Evolutionary conservation across 2,797 vertebrate species (phyloP), one percentile per base, ranked within the genome.

Genomic region (Sparus aurata): DNA sequence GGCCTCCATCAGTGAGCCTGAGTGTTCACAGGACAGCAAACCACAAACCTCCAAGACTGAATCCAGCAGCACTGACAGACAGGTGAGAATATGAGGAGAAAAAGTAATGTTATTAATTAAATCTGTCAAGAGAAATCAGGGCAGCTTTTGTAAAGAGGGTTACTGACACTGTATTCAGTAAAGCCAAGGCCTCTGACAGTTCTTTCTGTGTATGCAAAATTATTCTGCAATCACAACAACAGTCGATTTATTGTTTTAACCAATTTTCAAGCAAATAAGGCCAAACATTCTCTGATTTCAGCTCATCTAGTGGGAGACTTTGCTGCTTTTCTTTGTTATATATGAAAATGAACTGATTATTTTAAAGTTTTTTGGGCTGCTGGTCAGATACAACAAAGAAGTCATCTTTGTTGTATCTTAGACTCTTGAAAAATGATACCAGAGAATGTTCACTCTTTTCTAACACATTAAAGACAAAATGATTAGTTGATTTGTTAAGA

Each of bases 11-110:
- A 27, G 22, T 25, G 60, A 59, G 52, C 20, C 66, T 0, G 65
- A 55, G 46, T 57, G 77, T 49, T 68, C 59, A 23, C 71, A 47
- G 66, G 0, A 16, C 22, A 22, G 6, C 9, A 64, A 10, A 70
- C 61, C 10, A 4, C 69, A 62, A 1, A 25, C 43, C 11, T 20
- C 67, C 1, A 69, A 59, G 60, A 59, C 54, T 18, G 49, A 38
- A 47, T 3, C 25, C 16, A 67, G 41, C 20, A 76, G 7, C 55
- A 15, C 23, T 1, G 25, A 57, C 1, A 45, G 18, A 10, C 54
- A 77, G 83, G 90, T 91, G 69, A 85, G 78, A 9, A 20, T 18
- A 20, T 9, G 13, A 45, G 3, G 12, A 41, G 12, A 7, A n/a
- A 23, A 38, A 22, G 22, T 10, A 38, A 38, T 3, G 8, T 20